Evolutionary conservation across 2,113 vertebrate genomes (phyloP).

Genomic region (Dolichallabes microphthalmus): DNA sequence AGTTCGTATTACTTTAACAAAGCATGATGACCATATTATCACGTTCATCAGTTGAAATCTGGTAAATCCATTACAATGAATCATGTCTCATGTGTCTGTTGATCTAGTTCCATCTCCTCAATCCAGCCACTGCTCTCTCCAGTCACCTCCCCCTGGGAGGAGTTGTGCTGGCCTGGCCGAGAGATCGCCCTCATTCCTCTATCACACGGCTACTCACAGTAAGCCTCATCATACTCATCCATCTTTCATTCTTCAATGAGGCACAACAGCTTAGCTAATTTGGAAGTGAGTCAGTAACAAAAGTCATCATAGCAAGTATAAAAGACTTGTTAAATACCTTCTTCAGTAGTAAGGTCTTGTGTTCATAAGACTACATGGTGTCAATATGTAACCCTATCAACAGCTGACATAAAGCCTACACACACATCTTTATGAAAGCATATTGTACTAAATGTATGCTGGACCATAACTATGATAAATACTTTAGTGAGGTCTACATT

Average conservation of each 20-base stretch:
- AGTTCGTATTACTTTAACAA: background rate
- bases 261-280: slow-evolving; percentile 1
- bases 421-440: background rate
- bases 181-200: slow-evolving; percentile 73
- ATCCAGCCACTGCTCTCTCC: slow-evolving; percentile 60
- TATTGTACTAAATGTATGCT: background rate
- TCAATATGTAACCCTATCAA: background rate
- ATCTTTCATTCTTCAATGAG: background rate
- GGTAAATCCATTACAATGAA: slow-evolving; percentile 7
- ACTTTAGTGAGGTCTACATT: background rate
- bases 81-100: slow-evolving; percentile 45
- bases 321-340: background rate
- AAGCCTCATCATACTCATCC: slow-evolving; percentile 57
- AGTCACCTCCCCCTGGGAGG: slow-evolving; percentile 60
- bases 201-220: slow-evolving; percentile 69
- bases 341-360: slow-evolving; percentile 2
- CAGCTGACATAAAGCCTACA: slow-evolving; percentile 2
- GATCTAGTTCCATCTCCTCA: slow-evolving; percentile 59
- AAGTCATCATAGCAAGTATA: slow-evolving; percentile 14
- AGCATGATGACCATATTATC: slow-evolving; percentile 8
- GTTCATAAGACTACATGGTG: background rate
- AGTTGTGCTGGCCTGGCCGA: slow-evolving; percentile 62
- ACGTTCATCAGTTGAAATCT: slow-evolving; percentile 25
- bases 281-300: slow-evolving; percentile 8
- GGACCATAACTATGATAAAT: background rate